Percentiles rank a stretch among this genome's conserved stretches.
Evolutionary conservation across 2,113 vertebrate species (phyloP).

Genomic region (Etheostoma cragini): DNA sequence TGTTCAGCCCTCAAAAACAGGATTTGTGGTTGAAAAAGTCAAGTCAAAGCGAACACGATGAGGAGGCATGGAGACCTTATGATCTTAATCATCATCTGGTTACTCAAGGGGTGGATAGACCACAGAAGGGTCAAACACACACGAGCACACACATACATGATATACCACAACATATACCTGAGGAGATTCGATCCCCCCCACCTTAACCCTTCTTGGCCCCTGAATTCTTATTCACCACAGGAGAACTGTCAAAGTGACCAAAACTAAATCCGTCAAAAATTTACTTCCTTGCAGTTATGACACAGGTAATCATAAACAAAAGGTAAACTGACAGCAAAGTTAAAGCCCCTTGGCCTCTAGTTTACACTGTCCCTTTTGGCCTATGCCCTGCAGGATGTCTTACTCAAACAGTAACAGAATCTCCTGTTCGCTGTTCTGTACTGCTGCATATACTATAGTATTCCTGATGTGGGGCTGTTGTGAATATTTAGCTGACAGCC

Average conservation of each 20-base stretch:
- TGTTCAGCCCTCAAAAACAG: conserved; percentile 39
- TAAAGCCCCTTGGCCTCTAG: neutral
- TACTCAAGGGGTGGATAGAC: conserved; percentile 54
- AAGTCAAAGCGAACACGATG: conserved; percentile 61
- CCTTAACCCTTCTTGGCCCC: conserved; percentile 13
- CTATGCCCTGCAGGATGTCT: neutral
- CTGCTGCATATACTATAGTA: neutral
- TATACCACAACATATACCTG: conserved; percentile 34
- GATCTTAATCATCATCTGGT: conserved; percentile 74
- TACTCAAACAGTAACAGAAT: conserved; percentile 3
- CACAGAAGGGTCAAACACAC: conserved; percentile 46
- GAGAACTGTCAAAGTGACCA: conserved; percentile 35
- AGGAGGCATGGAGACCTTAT: conserved; percentile 65
- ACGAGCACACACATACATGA: conserved; percentile 18
- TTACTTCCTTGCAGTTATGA: conserved; percentile 26
- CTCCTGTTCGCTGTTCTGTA: conserved; percentile 11
- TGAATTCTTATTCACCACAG: conserved; percentile 39
- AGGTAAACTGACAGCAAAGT: neutral
- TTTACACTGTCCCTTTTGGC: neutral
- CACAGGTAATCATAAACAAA: conserved; percentile 28
- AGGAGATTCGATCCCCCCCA: conserved; percentile 36
- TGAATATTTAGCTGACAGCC: neutral
- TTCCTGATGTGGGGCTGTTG: conserved; percentile 31
- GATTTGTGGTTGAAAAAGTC: conserved; percentile 42
- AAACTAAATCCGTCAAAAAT: conserved; percentile 48